phyloP scores from a whole-genome alignment of 2,797 vertebrate genomes.

The Pipistrellus nathusii region DNA sequence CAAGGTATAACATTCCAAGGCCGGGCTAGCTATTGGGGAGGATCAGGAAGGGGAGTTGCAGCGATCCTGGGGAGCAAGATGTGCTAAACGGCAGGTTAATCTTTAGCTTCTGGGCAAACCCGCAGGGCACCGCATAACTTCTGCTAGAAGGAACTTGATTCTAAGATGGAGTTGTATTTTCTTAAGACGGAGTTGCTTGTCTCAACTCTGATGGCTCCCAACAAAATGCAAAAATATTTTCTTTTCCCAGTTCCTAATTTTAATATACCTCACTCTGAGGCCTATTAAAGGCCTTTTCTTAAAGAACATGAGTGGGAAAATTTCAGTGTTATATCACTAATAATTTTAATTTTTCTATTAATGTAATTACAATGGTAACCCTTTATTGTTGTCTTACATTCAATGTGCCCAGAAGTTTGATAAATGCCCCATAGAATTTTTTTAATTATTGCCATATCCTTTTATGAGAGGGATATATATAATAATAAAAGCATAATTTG shows the following conservation, averaged over 20 bases:
- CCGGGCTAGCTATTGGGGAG: no score
- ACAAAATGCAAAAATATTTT: conserved; percentile 33
- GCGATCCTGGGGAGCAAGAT: no score
- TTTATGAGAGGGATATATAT: not conserved
- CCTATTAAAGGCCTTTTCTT: not conserved
- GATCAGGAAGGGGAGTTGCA: no score
- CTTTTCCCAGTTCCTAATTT: not conserved
- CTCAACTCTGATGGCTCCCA: no score
- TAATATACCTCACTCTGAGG: not conserved
- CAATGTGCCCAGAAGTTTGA: not conserved
- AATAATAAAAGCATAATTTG: no score
- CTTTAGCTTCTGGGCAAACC: no score
- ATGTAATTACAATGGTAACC: not conserved
- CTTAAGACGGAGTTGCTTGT: no score
- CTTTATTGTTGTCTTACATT: not conserved
- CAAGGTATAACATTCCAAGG: no score
- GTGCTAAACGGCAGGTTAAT: no score
- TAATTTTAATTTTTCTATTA: conserved; percentile 38
- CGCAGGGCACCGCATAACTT: no score
- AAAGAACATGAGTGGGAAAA: not conserved
- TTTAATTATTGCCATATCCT: not conserved
- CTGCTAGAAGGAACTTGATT: no score
- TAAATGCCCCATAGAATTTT: not conserved
- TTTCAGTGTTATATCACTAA: not conserved
- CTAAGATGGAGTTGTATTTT: no score